Base-by-base conservation (phyloP, 1,140 invertebrate genomes). In the Caenorhabditis remanei region DNA sequence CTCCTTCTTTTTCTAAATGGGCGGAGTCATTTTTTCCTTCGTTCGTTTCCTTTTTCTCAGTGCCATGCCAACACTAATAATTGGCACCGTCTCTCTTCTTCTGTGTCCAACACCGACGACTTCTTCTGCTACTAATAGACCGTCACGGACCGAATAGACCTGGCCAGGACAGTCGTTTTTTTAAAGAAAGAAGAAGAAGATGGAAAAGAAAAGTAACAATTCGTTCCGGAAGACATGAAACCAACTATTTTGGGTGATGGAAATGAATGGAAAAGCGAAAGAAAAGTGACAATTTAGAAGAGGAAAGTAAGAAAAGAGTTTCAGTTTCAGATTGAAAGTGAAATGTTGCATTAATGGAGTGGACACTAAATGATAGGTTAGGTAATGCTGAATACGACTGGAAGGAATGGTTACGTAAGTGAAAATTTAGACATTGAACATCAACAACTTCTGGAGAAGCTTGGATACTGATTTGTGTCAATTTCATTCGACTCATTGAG, bases 291-390 rank as follows among this genome's bases (percentile, higher is more conserved):
- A 50, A 79, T 79, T 79, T 79, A 24, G 13, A 21, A 40, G 53
- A 50, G 24, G 46, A 50, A 50, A 50, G 3, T 7, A 41, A n/a
- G 46, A 24, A 46, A n/a, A n/a, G 21, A 50, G 43, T 79, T 79
- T 79, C 71, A 50, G 46, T 21, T 50, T 50, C 40, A 24, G n/a
- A 21, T 24, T 19, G 40, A 50, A 79, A 79, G 46, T 48, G 43
- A 50, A 79, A 79, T 79, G 71, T 79, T 79, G 71, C 71, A 50
- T 48, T 79, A 79, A 79, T 79, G 71, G 71, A 79, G 71, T 79
- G 71, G 71, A 79, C 46, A 50, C 71, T 79, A 79, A 79, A 79
- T 79, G 71, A 79, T 50, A 79, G 71, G 71, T 79, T 79, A 79
- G 8, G n/a, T 63, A 32, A 63, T 11, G 32, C 61, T 24, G 24